Base-by-base conservation (phyloP, 1,140 invertebrate genomes). In the Zaprionus camerounensis region DNA sequence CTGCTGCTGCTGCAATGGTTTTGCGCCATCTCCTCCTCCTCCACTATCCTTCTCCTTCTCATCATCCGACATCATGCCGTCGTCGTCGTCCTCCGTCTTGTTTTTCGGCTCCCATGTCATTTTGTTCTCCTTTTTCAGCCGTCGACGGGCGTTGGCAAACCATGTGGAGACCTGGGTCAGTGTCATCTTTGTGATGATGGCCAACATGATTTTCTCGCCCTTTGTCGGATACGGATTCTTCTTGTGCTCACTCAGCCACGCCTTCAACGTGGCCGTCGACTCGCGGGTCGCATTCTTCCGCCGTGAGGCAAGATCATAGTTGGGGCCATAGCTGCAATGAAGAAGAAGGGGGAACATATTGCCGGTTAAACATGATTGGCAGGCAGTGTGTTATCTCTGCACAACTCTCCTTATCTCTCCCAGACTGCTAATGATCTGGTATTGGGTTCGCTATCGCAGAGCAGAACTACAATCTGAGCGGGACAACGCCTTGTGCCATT, bases 221-320 rank as follows among this genome's bases (percentile, higher is more conserved):
- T 99, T 99, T 28, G 97, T 98, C 2, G 98, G 98, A 93, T 99
- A 99, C 0, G 98, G 98, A 93, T 99, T 99, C 94, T 98, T 98
- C 92, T 98, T 97, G 94, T 99, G 98, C 87, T 98, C 97, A 93
- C 98, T 98, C 7, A 99, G 94, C 98, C 98, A 99, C 38, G 97
- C 97, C 93, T 99, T 99, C n/a, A 98, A 94, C 3, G 98, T 99
- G 53, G 97, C 97, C 28, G 98, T 99, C 5, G 98, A 98, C 93
- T 99, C 98, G 68, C 98, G 94, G 13, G 98, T 99, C n/a, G 98
- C 98, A 93, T 99, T 99, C 93, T 99, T 99, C 64, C 98, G 94
- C 69, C 98, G 94, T 26, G 97, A 97, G 28, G 97, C 97, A 91
- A 98, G 95, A 93, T 99, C 97, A 94, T 99, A 99, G 68, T 98